phyloP scores from a whole-genome alignment of 2,888 invertebrate genomes.

The Panzeria rudis region DNA sequence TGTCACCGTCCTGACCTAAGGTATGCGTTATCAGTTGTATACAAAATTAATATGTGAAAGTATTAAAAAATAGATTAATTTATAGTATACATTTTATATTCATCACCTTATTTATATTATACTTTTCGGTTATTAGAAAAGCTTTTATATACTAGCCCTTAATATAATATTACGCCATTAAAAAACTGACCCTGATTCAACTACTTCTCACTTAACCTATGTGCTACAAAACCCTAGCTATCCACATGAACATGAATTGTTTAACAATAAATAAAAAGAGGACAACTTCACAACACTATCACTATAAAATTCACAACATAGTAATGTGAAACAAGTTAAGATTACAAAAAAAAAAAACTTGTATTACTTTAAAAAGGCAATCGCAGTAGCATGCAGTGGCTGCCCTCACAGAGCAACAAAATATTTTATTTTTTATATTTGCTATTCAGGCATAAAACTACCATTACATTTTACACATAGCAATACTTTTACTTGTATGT shows the following conservation, averaged over 20 bases:
- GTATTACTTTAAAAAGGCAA: constrained; percentile 25
- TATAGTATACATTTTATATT: background rate
- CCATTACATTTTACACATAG: constrained; percentile 25
- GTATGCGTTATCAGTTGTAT: no score
- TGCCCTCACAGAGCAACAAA: background rate
- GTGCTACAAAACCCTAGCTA: background rate
- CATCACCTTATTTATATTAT: no score
- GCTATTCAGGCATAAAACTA: background rate
- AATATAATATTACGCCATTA: background rate
- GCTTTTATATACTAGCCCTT: no score
- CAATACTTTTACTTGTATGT: constrained; percentile 57
- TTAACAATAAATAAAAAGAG: background rate
- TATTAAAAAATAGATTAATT: no score
- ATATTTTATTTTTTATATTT: background rate
- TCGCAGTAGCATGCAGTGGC: background rate
- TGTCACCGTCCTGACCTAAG: no score
- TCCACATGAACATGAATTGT: background rate
- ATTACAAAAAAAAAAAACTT: background rate
- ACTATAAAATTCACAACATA: background rate
- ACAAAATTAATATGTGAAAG: no score
- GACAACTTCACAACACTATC: constrained; percentile 20
- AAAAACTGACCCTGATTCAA: background rate
- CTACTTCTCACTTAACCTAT: background rate
- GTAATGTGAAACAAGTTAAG: background rate
- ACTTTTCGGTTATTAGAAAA: no score